Percentiles rank a stretch among this genome's conserved stretches.
phyloP scores from a whole-genome alignment of 2,797 vertebrate genomes.

The Mus minutoides region DNA sequence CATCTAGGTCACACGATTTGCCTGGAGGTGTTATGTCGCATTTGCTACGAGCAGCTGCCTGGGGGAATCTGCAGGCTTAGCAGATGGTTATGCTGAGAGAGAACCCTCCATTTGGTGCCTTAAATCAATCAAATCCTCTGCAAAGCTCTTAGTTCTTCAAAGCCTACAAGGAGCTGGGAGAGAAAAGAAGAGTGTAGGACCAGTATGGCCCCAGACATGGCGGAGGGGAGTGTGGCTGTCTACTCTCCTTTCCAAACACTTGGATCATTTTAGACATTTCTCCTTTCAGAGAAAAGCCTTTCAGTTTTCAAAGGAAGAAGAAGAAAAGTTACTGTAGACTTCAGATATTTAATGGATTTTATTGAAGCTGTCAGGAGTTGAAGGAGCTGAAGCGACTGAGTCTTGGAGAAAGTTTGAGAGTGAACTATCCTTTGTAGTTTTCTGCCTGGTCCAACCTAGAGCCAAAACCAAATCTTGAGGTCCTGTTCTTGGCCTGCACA shows the following conservation, averaged over 20 bases:
- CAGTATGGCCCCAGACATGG: neutral
- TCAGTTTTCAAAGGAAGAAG: neutral
- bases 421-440: rapidly evolving
- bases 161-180: neutral
- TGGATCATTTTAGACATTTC: neutral
- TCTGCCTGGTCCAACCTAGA: neutral
- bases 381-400: neutral
- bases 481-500: neutral
- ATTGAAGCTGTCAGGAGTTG: neutral
- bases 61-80: slow-evolving; percentile 46
- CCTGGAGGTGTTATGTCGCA: neutral
- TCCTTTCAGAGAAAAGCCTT: slow-evolving; percentile 21
- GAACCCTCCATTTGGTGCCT: slow-evolving; percentile 50
- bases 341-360: neutral
- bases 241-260: neutral
- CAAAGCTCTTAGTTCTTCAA: neutral
- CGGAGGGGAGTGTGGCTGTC: neutral
- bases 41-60: slow-evolving; percentile 1
- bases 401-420: neutral
- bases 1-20: neutral
- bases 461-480: neutral
- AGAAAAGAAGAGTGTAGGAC: neutral
- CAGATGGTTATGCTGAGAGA: neutral
- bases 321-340: neutral
- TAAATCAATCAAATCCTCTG: slow-evolving; percentile 7